Evolutionary conservation across 2,797 vertebrate genomes (phyloP).

Genomic region (Psittacula echo): DNA sequence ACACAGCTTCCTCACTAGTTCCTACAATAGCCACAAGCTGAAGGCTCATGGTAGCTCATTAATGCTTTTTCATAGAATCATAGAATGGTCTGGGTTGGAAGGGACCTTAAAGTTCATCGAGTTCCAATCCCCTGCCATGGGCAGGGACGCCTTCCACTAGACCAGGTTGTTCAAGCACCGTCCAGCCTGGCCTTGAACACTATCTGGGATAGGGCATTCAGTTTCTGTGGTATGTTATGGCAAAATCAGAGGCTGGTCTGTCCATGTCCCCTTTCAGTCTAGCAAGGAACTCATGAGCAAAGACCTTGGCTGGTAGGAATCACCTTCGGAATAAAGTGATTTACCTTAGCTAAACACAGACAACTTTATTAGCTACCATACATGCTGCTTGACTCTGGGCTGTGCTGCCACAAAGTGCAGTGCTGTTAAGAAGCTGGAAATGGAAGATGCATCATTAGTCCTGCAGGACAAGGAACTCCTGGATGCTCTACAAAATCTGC

Average conservation of each 20-base stretch:
- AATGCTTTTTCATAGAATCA: background rate
- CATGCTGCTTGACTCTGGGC: background rate
- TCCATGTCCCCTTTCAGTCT: background rate
- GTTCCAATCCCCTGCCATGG: background rate
- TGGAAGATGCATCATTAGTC: background rate
- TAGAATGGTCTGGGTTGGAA: background rate
- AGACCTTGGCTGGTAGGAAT: background rate
- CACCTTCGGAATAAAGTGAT: rapidly evolving
- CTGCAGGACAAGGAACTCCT: background rate
- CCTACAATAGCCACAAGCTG: background rate
- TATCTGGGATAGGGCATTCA: background rate
- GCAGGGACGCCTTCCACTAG: background rate
- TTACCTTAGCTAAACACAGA: background rate
- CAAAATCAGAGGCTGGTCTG: background rate
- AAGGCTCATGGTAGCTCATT: background rate
- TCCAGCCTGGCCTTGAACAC: background rate
- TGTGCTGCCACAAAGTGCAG: background rate
- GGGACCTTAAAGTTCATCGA: background rate
- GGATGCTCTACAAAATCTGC: background rate
- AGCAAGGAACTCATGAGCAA: background rate
- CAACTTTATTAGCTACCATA: background rate
- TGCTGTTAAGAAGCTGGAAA: background rate
- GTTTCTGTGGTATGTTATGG: background rate
- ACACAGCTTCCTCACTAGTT: background rate
- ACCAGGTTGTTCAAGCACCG: background rate